These are phyloP conservation scores for Salpingus planirostris DNA, from an alignment of 2,888 invertebrate species.

Conservation along the genomic window DNA sequence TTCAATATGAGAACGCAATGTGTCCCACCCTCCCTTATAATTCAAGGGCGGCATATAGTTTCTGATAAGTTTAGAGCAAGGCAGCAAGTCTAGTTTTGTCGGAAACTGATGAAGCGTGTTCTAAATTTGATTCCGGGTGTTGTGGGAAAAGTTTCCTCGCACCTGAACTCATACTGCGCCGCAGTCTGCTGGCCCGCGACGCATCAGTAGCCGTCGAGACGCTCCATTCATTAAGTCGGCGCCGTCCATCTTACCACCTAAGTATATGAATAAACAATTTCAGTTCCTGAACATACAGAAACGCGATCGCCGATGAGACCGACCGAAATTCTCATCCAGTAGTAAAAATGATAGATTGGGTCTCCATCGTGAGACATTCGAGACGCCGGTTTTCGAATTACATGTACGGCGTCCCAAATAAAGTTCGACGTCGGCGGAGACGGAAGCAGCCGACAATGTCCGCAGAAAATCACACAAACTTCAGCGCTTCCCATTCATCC, in stretches of 20 bases:
- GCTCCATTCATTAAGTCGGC: constrained; percentile 15
- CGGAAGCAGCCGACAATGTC: constrained; percentile 17
- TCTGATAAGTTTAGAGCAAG: too few relatives aligned
- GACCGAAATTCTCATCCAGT: too few relatives aligned
- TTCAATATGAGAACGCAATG: too few relatives aligned
- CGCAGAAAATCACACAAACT: constrained; percentile 9
- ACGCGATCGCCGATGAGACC: too few relatives aligned
- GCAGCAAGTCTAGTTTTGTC: too few relatives aligned
- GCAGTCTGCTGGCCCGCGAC: constrained; percentile 11
- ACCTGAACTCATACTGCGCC: constrained; percentile 17
- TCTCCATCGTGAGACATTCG: constrained; percentile 65
- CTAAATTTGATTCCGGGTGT: constrained; percentile 20
- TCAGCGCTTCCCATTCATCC: constrained; percentile 19
- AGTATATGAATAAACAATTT: too few relatives aligned
- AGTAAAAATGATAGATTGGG: constrained; percentile 68
- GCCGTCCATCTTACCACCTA: constrained; percentile 6
- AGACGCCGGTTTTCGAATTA: constrained; percentile 62
- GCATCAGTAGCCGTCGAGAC: constrained; percentile 22
- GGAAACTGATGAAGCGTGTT: constrained; percentile 13
- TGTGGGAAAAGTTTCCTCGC: constrained; percentile 8
- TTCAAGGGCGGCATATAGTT: too few relatives aligned
- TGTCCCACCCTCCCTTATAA: too few relatives aligned
- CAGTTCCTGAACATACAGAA: too few relatives aligned
- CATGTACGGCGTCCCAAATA: constrained; percentile 56
- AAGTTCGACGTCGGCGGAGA: constrained; percentile 50